Base-by-base conservation (phyloP, 2,888 invertebrate species). In the Geophilus truncorum region DNA sequence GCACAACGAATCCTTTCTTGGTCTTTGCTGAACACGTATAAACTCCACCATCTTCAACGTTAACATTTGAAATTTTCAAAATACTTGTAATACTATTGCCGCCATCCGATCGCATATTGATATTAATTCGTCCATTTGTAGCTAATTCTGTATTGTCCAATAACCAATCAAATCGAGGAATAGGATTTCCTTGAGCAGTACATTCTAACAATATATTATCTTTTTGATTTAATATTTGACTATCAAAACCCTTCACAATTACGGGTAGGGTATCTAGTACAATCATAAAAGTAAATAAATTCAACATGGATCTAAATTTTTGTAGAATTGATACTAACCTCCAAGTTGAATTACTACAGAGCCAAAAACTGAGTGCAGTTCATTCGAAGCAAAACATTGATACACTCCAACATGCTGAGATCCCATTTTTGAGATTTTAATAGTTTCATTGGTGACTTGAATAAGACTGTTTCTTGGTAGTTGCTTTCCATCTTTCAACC, bases 351-450 rank as follows among this genome's bases (percentile, higher is more conserved):
- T n/a, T 25, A 62, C 79, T n/a, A 62, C 25, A 62, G 30, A 28
- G 4, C 25, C 79, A 79, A 28, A 57, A 12, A 15, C 18, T 21
- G 79, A n/a, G 12, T 79, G n/a, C 9, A 62, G 10, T 23, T 34
- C 32, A 62, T 79, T 79, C 18, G 2, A n/a, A 1, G 30, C 79
- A 30, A 79, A 79, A 79, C 79, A 79, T 21, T 79, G 79, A 10
- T 79, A 79, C 1, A 79, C 7, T 25, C 79, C 79, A 30, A n/a
- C 21, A 18, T 28, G 7, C 0, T 18, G 9, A 57, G 30, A 10
- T 3, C 3, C 18, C 62, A 79, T 62, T 25, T 28, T 32, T n/a
- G 18, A 18, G 0, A 79, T 79, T 21, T 57, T 57, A 5, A 79
- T 28, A 21, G 79, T 57, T 2, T 62, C 30, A 62, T 79, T 79